A percentile compares a stretch with the other conserved stretches of the same genome.
These are phyloP conservation scores for Platyrinchus mystaceus DNA, from an alignment of 2,797 vertebrate species.

Conservation along the genomic window DNA sequence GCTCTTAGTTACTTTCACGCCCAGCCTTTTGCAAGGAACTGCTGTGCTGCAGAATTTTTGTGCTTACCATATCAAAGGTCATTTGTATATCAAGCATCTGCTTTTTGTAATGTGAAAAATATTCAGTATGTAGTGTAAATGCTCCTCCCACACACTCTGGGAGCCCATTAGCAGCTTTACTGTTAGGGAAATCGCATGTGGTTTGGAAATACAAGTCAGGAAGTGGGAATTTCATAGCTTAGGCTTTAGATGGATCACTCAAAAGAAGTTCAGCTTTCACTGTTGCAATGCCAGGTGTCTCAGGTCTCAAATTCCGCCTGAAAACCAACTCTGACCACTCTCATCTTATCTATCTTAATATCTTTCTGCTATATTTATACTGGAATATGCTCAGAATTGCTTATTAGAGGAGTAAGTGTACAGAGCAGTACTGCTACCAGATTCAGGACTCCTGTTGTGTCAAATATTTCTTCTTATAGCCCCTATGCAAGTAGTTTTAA, in stretches of 20 bases:
- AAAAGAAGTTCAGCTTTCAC: not conserved
- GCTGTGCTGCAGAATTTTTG: not conserved
- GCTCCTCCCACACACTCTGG: too few relatives aligned
- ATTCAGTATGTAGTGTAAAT: not conserved
- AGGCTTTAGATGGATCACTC: not conserved
- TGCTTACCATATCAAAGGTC: not conserved
- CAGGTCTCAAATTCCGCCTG: not conserved
- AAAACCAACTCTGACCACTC: not conserved
- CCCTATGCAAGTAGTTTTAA: not conserved
- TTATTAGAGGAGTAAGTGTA: not conserved
- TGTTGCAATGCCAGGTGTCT: not conserved
- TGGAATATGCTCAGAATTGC: not conserved
- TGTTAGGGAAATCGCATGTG: not conserved
- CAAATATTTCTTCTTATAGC: not conserved
- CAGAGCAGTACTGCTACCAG: not conserved
- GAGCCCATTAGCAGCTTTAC: not conserved
- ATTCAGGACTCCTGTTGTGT: not conserved
- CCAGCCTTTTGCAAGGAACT: not conserved
- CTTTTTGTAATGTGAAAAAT: not conserved
- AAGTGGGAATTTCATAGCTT: not conserved
- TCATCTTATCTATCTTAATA: not conserved
- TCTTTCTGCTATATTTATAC: not conserved
- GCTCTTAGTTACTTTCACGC: not conserved
- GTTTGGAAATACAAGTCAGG: not conserved
- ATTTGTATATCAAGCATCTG: not conserved